Base-by-base conservation (phyloP, 1,140 invertebrate species). In the Trichonephila inaurata region DNA sequence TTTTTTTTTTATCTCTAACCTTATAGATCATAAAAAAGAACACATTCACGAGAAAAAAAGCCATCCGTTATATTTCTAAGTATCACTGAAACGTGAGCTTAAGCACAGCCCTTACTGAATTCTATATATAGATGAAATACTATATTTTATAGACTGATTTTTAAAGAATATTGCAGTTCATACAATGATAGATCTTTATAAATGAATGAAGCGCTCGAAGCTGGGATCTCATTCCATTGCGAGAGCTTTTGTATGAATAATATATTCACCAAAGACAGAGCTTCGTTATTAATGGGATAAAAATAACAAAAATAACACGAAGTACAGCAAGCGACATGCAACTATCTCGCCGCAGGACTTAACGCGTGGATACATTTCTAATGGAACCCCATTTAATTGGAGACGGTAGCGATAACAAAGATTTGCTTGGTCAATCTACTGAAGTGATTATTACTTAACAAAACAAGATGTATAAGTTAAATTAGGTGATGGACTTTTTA, bases 21-120 rank as follows among this genome's bases (percentile, higher is more conserved):
- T 51, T 8, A 51, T 51, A 51, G 8, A 51, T 51, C 44, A 51
- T 5, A 51, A 51, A 51, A 51, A 51, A 51, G 8, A 33, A 77
- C 28, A 5, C 12, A 77, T 24, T 33, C 12, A 60, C 3, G 21
- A 2, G 60, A 85, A 60, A 85, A 85, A 85, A 28, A 6, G 16
- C 33, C 40, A 66, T 82, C 16, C 64, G 90, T 66, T 66, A 92
- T 92, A 64, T 85, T 61, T 64, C 77, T 58, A 81, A 40, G 60
- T n/a, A 66, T 33, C 81, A 85, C 66, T 92, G 90, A 85, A 24
- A 85, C 90, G 90, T 92, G 58, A 85, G 24, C 81, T 85, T 85
- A 92, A 92, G 61, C 69, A 91, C 69, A 28, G 51, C 69, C 72
- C 60, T 82, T 19, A 62, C 66, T 0, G 7, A 19, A 89, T 40